Evolutionary conservation across 2,888 invertebrate genomes (phyloP), one percentile per base, ranked within the genome.

Genomic region (Theristus sp.): DNA sequence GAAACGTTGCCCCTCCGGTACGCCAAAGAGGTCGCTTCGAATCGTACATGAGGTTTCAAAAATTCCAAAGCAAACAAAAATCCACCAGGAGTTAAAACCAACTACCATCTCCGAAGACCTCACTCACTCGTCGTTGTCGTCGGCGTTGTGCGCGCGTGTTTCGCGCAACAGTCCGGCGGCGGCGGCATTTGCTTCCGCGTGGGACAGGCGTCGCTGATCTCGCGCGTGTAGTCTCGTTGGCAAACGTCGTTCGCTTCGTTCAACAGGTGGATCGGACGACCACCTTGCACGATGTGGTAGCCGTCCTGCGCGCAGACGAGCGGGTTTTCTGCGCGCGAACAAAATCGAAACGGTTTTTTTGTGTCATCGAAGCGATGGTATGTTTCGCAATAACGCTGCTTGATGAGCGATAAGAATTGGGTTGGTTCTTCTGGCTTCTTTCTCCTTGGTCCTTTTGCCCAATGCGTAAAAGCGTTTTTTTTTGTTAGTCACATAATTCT

Each of bases 291-390:
- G 17, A 73, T 70, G 57, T 73, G 73, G 65, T 68, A 73, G 47
- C 72, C 71, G 56, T 71, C 71, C 58, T 70, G 67, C 10, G 63
- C 64, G 65, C 73, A 73, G 10, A 73, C 72, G 65, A 73, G 61
- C n/a, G 73, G 73, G 64, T 73, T 73, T 60, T 73, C 73, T 71
- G 61, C 59, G 69, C 55, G n/a, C n/a, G n/a, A n/a, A n/a, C n/a
- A n/a, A n/a, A n/a, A n/a, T n/a, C n/a, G n/a, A n/a, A n/a, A n/a
- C n/a, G n/a, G n/a, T n/a, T n/a, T n/a, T n/a, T n/a, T n/a, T n/a
- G n/a, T n/a, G n/a, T n/a, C n/a, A n/a, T n/a, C n/a, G n/a, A n/a
- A n/a, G n/a, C n/a, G n/a, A n/a, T n/a, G n/a, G n/a, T n/a, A n/a
- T n/a, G n/a, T n/a, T n/a, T n/a, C n/a, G n/a, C n/a, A n/a, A n/a